Conservation (phyloP, 2,888 invertebrate genomes). For the Thera britannica region DNA sequence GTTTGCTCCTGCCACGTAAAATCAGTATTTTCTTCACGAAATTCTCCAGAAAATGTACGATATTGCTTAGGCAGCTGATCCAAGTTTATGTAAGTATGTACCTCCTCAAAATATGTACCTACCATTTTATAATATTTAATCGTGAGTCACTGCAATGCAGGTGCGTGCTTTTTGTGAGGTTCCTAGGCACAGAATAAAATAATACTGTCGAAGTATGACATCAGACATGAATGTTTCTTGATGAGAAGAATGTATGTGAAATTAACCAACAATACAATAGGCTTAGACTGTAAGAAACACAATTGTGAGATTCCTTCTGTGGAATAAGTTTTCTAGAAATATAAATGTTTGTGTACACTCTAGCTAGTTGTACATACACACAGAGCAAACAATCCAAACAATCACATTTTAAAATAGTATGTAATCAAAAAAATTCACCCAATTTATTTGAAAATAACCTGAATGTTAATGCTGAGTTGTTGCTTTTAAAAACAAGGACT, state of each 20-base stretch:
- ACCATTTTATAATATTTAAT: slow-evolving; percentile 35
- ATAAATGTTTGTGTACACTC: not conserved
- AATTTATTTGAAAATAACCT: too few species aligned
- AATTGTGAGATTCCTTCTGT: slow-evolving; percentile 6
- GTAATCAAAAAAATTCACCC: too few species aligned
- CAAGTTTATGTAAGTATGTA: slow-evolving; percentile 29
- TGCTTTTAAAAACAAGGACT: too few species aligned
- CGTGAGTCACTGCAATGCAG: slow-evolving; percentile 39
- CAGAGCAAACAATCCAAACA: not conserved
- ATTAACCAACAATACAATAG: slow-evolving; percentile 19
- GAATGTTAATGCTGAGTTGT: too few species aligned
- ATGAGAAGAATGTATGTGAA: slow-evolving; percentile 30
- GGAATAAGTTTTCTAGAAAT: not conserved
- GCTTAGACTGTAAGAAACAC: slow-evolving; percentile 10
- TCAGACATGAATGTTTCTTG: slow-evolving; percentile 46
- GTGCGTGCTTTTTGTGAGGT: slow-evolving; percentile 28
- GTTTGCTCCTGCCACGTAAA: slow-evolving; percentile 65
- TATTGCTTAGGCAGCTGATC: slow-evolving; percentile 39
- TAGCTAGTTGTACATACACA: not conserved
- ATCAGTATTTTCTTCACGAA: slow-evolving; percentile 46
- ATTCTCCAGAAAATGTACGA: slow-evolving; percentile 49
- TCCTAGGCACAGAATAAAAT: slow-evolving; percentile 1
- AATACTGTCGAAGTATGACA: slow-evolving; percentile 47
- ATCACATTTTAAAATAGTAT: too few species aligned
- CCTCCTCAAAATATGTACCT: not conserved